Conservation (phyloP, 2,113 vertebrate genomes). For the Gobiocypris rarus region DNA sequence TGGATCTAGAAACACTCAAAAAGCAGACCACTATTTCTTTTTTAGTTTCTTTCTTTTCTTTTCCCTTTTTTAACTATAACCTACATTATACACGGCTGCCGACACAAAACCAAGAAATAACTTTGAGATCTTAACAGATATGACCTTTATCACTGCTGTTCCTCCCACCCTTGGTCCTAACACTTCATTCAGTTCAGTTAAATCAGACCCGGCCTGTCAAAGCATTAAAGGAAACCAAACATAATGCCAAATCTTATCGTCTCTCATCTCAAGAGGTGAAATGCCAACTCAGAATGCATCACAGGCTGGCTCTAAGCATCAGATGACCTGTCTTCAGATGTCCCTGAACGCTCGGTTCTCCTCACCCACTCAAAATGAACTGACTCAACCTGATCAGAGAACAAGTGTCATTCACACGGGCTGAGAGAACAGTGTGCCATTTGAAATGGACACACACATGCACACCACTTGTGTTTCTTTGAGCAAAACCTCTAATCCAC, state of each 20-base stretch:
- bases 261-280: conserved; percentile 41
- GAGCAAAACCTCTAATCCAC: conserved; percentile 48
- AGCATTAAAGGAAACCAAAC: conserved; percentile 46
- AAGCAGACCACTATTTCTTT: not conserved
- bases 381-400: conserved; percentile 27
- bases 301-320: conserved; percentile 22
- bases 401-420: conserved; percentile 7
- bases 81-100: not conserved
- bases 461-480: conserved; percentile 33
- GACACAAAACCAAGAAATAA: not conserved
- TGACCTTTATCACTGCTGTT: conserved; percentile 28
- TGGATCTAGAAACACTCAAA: too few relatives aligned
- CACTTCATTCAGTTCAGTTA: conserved; percentile 36
- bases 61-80: not conserved
- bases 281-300: conserved; percentile 32
- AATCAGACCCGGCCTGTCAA: conserved; percentile 32
- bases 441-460: conserved; percentile 41
- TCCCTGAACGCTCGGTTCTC: conserved; percentile 32
- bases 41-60: not conserved
- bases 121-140: conserved; percentile 16
- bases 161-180: conserved; percentile 26
- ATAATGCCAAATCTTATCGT: conserved; percentile 22
- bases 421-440: conserved; percentile 32
- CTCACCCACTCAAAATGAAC: conserved; percentile 43
- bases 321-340: conserved; percentile 45